These are phyloP conservation scores for Chalcis sispes DNA, from an alignment of 2,888 invertebrate genomes.

Conservation along the genomic window DNA sequence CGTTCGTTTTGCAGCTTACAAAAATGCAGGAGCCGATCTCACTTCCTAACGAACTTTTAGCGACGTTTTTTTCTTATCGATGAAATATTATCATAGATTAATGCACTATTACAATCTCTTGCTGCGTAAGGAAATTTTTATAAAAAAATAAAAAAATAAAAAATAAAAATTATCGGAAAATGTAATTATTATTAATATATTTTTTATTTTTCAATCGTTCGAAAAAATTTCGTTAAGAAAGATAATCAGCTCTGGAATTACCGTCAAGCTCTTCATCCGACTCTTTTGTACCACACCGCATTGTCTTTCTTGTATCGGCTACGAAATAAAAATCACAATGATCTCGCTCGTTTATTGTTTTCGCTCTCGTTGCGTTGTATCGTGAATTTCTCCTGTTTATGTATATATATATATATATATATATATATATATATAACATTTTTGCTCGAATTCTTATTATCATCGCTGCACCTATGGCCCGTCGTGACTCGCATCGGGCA, in stretches of 20 bases:
- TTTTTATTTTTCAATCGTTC: slow-evolving; percentile 1
- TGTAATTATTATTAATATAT: too few species aligned
- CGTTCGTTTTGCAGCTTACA: slow-evolving; percentile 30
- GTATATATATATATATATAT: too few species aligned
- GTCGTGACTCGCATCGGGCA: too few species aligned
- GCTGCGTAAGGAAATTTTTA: too few species aligned
- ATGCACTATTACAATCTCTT: too few species aligned
- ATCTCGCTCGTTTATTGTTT: slow-evolving; percentile 13
- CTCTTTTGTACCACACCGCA: background rate
- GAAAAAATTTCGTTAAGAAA: slow-evolving; percentile 2
- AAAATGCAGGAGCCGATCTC: slow-evolving; percentile 39
- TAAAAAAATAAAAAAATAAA: too few species aligned
- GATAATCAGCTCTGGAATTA: slow-evolving; percentile 1
- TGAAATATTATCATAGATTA: background rate
- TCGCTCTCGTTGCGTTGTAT: slow-evolving; percentile 18
- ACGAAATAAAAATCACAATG: slow-evolving; percentile 35
- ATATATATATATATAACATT: too few species aligned
- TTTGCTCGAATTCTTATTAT: too few species aligned
- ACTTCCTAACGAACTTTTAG: slow-evolving; percentile 1
- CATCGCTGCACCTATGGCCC: too few species aligned
- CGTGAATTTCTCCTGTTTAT: too few species aligned
- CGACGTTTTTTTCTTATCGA: background rate
- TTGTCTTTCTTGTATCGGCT: slow-evolving; percentile 11
- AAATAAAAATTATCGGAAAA: too few species aligned
- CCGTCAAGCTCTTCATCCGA: background rate